Evolutionary conservation across 2,113 vertebrate genomes (phyloP).

Genomic region (Sylvilagus bachmani): DNA sequence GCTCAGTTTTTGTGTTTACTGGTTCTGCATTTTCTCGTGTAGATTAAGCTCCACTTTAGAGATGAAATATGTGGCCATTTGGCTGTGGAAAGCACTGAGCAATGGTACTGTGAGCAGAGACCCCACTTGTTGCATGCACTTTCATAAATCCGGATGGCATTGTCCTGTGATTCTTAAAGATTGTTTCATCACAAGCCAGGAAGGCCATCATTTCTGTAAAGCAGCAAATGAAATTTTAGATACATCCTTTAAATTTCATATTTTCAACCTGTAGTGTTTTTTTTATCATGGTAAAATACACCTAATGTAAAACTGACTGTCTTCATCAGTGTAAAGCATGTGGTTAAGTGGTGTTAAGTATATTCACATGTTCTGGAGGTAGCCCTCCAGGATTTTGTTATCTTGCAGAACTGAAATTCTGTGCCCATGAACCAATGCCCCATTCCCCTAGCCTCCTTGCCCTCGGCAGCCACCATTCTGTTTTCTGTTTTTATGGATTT

Average conservation of each 20-base stretch:
- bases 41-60: conserved; percentile 42
- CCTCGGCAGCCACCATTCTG: not conserved
- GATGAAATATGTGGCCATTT: not conserved
- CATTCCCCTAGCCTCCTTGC: not conserved
- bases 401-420: not conserved
- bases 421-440: not conserved
- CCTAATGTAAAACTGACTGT: not conserved
- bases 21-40: conserved; percentile 31
- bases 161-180: not conserved
- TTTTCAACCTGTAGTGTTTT: not conserved
- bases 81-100: not conserved
- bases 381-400: not conserved
- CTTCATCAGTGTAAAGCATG: not conserved
- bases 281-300: not conserved
- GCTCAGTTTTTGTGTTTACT: conserved; percentile 60
- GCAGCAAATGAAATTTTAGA: not conserved
- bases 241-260: not conserved
- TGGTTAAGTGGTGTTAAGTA: not conserved
- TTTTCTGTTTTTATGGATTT: not conserved
- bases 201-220: not conserved
- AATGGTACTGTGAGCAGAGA: fast-evolving
- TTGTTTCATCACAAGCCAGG: not conserved
- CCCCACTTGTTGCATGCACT: not conserved
- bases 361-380: not conserved
- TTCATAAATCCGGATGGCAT: not conserved